Evolutionary conservation across 1,140 invertebrate species (phyloP), one percentile per base, ranked within the genome.

Genomic region (Orchestia grillus): DNA sequence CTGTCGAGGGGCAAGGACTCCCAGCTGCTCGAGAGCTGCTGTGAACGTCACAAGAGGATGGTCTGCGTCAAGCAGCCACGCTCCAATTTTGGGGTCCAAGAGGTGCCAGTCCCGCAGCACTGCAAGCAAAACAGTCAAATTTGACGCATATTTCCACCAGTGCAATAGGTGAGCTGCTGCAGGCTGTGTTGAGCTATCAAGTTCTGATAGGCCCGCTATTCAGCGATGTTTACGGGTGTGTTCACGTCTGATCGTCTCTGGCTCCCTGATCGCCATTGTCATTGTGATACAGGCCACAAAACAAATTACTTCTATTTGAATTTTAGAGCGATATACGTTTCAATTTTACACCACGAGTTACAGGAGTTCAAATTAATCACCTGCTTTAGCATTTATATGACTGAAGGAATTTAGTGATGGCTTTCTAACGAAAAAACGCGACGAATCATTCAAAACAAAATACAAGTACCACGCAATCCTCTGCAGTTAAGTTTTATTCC

Each of bases 51-150:
- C 43, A 36, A 96, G 96, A 15, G 96, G 96, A 47, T 96, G 96
- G 91, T 96, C 96, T 15, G 96, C 96, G 44, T 96, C 62, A n/a
- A 96, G 44, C 96, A 96, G 62, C 96, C 96, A 96, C n/a, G 91
- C 96, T 40, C 96, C 96, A n/a, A 96, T 87, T 36, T 96, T 96
- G 19, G 96, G 96, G 88, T 96, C 96, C 95, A 96, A 45, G n/a
- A 96, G 36, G 44, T 95, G 90, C 96, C 96, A 96, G 40, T 94
- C 43, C 92, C 41, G 88, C 41, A 90, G 15, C 88, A 90, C 88
- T 90, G 41, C 88, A 90, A 41, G 88, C 41, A 90, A 3, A 44
- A 41, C 28, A 36, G 11, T 15, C 62, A 77, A 28, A 77, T 19
- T 19, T 36, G 3, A 87, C 77, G 45, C 96, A 47, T 6, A 96